Percentiles rank a stretch among this genome's conserved stretches.
Conservation (phyloP, 2,888 invertebrate genomes). For the Lamellibrachia satsuma region DNA sequence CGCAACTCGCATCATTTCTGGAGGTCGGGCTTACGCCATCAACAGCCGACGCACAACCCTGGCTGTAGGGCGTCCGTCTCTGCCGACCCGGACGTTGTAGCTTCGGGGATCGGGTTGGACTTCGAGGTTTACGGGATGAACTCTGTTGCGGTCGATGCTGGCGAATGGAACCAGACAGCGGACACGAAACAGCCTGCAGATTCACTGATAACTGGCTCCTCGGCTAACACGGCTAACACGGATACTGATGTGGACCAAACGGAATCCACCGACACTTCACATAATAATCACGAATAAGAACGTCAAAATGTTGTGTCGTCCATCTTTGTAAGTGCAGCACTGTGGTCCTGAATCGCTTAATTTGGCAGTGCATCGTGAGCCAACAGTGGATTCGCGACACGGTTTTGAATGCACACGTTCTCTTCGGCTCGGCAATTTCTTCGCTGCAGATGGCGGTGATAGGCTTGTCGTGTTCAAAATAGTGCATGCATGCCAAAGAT, state of each 20-base stretch:
- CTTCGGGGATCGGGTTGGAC: background rate
- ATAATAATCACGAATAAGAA: background rate
- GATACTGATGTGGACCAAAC: background rate
- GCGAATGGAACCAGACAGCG: background rate
- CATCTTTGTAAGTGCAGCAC: background rate
- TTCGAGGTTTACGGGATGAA: background rate
- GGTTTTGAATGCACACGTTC: background rate
- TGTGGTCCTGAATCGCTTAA: background rate
- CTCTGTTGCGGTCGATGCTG: background rate
- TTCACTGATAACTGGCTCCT: background rate
- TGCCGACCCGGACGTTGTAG: background rate
- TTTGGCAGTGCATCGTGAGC: background rate
- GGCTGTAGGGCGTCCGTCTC: background rate
- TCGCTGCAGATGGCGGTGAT: background rate
- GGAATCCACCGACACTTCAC: background rate
- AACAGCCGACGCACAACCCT: background rate
- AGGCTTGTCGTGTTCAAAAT: background rate
- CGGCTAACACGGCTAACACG: slow-evolving; percentile 1
- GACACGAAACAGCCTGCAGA: background rate
- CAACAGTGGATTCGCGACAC: background rate
- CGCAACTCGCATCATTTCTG: slow-evolving; percentile 1
- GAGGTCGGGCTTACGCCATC: background rate
- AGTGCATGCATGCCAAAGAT: background rate
- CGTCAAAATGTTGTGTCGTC: background rate
- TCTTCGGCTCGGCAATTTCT: background rate